Base-by-base conservation (phyloP, 2,888 invertebrate species). In the Spatulosminthurus flaviceps region DNA sequence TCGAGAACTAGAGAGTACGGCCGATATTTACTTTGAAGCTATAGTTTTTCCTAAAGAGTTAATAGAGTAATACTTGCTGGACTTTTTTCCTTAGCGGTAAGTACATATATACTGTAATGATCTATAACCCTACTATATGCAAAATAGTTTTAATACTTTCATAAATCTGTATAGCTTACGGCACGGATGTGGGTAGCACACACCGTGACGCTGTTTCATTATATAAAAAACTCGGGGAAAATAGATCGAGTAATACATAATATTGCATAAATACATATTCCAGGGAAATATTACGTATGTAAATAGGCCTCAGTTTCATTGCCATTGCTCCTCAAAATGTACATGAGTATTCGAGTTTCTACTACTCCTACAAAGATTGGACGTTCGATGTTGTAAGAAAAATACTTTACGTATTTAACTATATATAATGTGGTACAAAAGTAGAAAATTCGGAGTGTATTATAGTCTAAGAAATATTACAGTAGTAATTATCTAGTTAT, bases 361-460 rank as follows among this genome's bases (percentile, higher is more conserved):
- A 2, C n/a, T 41, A 41, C 1, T 51, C 51, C 51, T 51, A 51
- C 51, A 51, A 51, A 51, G 51, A 51, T 9, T 51, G 51, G 51
- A 19, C 51, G 16, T 51, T 51, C 51, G 51, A 19, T 51, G 51
- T 51, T 51, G 16, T 9, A 11, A 19, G 16, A 51, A 51, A 51
- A 51, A 51, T 51, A 51, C 51, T 51, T 51, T 51, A 51, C 5
- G 19, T 51, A 51, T 51, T 51, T 19, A 51, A n/a, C 16, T 51
- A 51, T 51, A 4, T 34, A 34, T 51, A 51, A 2, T 51, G 51
- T 51, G 7, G 51, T 51, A 51, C 5, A 51, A 51, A 51, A 51
- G 51, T 51, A 51, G 51, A 51, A 51, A 51, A 51, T 51, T 51
- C n/a, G 51, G 51, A 51, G 51, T 51, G n/a, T 19, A 51, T 9